Base-by-base conservation (phyloP, 2,888 invertebrate genomes). In the Flexamia atlantica region DNA sequence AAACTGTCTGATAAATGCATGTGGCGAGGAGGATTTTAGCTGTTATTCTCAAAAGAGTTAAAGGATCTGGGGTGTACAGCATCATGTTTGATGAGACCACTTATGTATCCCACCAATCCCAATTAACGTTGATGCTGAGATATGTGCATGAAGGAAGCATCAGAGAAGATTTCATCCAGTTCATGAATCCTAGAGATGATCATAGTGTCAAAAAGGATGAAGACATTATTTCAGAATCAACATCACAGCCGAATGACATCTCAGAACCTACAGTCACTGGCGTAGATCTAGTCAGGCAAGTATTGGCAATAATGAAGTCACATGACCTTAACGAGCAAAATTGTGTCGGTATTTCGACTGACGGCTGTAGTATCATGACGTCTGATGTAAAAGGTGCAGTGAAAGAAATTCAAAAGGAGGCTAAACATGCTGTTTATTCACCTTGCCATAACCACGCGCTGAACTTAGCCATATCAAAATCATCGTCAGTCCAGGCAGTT, bases 381-480 rank as follows among this genome's bases (percentile, higher is more conserved):
- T 82, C 70, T 12, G 82, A 82, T 32, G 28, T 46, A 2, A 30
- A 50, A 14, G 72, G 82, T 25, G 82, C 50, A 20, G 50, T 68
- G 5, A 28, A 25, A 3, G 36, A 72, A 82, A 82, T 82, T 20
- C 30, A 7, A 4, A 50, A 72, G 3, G 30, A 82, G 23, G 82
- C 82, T 30, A 28, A 28, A 9, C 25, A 72, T 82, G 72, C 72
- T 9, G 50, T 46, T 25, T 28, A 30, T 72, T 42, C 28, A 4
- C 53, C 82, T 14, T 82, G 82, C 30, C 72, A 23, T 0, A 82
- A 82, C 25, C 68, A 82, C 70, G 28, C 70, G 0, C 28, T 82
- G 4, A 82, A 82, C 68, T 70, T 42, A 28, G 60, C 81, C 5
- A 3, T 81, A 64, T 82, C 70, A 40, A 82, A 82, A 53, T 82